These are phyloP conservation scores for Oscheius sp. DNA, from an alignment of 2,888 invertebrate genomes.

Conservation along the genomic window DNA sequence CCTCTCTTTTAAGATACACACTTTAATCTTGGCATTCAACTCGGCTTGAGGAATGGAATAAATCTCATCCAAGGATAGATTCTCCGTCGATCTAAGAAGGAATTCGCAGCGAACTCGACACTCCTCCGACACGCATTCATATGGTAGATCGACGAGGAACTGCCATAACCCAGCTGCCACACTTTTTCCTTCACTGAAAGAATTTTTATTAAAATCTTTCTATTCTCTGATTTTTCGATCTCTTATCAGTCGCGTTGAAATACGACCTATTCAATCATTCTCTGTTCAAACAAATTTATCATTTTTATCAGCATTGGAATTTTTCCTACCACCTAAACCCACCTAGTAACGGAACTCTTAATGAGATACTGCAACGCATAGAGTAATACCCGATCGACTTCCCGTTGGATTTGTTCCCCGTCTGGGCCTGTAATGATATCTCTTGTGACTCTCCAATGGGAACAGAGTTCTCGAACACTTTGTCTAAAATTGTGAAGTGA, in stretches of 20 bases:
- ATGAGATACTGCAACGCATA: slow-evolving; percentile 60
- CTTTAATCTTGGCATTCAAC: slow-evolving; percentile 32
- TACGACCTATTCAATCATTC: too few relatives aligned
- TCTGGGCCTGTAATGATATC: slow-evolving; percentile 35
- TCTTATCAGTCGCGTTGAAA: too few relatives aligned
- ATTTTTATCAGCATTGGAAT: not conserved
- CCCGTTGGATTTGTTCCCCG: slow-evolving; percentile 55
- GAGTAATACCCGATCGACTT: slow-evolving; percentile 65
- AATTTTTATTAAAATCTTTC: not conserved
- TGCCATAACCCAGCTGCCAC: slow-evolving; percentile 64
- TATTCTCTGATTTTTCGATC: not conserved
- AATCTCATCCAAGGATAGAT: slow-evolving; percentile 42
- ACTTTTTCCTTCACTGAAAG: slow-evolving; percentile 42
- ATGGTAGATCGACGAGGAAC: slow-evolving; percentile 68
- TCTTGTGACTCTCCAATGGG: slow-evolving; percentile 55
- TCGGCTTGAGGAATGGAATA: slow-evolving; percentile 41
- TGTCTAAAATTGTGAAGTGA: slow-evolving; percentile 38
- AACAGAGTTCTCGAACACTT: slow-evolving; percentile 59
- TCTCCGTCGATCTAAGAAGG: slow-evolving; percentile 48
- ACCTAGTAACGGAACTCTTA: slow-evolving; percentile 33
- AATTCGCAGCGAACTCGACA: slow-evolving; percentile 60
- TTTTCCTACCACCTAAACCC: not conserved
- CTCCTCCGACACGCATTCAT: slow-evolving; percentile 58
- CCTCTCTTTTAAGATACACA: slow-evolving; percentile 5
- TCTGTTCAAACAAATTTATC: not conserved